Percentiles rank a stretch among this genome's conserved stretches.
phyloP scores from a whole-genome alignment of 2,888 invertebrate species.

The Nemoura dubitans region DNA sequence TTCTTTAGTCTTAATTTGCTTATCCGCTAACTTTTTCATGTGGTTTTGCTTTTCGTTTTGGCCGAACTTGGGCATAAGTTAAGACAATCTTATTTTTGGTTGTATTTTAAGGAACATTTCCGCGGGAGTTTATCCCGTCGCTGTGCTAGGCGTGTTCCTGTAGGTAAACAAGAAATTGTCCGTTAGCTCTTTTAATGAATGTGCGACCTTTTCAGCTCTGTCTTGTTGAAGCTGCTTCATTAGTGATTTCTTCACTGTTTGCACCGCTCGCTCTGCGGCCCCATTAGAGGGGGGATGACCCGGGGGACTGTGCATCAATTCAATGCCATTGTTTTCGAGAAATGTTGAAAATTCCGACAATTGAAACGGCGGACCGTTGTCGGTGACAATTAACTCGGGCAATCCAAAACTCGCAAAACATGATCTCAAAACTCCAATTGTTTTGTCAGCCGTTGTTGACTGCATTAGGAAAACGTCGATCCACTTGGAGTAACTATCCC shows the following conservation, averaged over 20 bases:
- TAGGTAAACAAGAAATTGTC: constrained; percentile 32
- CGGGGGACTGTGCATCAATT: constrained; percentile 50
- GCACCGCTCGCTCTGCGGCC: constrained; percentile 32
- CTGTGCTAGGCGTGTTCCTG: constrained; percentile 20
- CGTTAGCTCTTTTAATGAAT: neutral
- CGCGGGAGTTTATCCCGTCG: constrained; percentile 19
- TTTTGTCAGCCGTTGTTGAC: constrained; percentile 48
- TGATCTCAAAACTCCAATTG: constrained; percentile 47
- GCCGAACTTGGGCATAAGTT: neutral
- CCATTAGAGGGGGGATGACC: constrained; percentile 52
- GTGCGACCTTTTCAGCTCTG: neutral
- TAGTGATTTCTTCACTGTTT: neutral
- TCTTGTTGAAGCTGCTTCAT: neutral
- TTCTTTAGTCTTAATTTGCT: too few species aligned
- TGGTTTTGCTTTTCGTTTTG: too few species aligned
- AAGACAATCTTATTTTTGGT: neutral
- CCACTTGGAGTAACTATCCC: constrained; percentile 52
- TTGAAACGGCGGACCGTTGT: constrained; percentile 53
- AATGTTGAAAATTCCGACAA: constrained; percentile 52
- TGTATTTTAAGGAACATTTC: constrained; percentile 23
- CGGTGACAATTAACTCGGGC: constrained; percentile 52
- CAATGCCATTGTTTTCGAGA: constrained; percentile 48
- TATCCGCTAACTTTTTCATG: too few species aligned
- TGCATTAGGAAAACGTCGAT: constrained; percentile 51
- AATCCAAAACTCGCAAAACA: constrained; percentile 53